These are phyloP conservation scores for Drosophila flavopinicola DNA, from an alignment of 2,888 invertebrate genomes.

Conservation along the genomic window DNA sequence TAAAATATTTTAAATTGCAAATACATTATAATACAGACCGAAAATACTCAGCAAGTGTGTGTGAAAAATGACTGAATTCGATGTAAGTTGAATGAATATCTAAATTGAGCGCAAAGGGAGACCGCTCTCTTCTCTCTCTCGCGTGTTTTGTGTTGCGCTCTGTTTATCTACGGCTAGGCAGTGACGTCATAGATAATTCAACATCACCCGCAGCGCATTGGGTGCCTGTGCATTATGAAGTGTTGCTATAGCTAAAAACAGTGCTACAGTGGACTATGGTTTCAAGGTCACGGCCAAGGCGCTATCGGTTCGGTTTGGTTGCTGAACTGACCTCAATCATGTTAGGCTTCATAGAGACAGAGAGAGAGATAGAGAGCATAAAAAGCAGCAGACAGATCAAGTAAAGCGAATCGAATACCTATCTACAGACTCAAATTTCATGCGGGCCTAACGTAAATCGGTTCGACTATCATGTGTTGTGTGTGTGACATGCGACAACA, in stretches of 20 bases:
- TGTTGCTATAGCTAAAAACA: background rate
- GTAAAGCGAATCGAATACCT: background rate
- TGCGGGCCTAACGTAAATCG: background rate
- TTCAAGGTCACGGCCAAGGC: slow-evolving; percentile 44
- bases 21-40: slow-evolving; percentile 25
- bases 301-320: slow-evolving; percentile 1
- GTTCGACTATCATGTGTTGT: background rate
- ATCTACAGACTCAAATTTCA: slow-evolving; percentile 1
- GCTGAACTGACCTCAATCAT: slow-evolving; percentile 36
- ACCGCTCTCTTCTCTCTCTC: slow-evolving; percentile 2
- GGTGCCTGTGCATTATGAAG: slow-evolving; percentile 10
- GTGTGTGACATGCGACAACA: background rate
- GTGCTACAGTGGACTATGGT: slow-evolving; percentile 17
- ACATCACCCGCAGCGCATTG: slow-evolving; percentile 2
- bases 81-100: slow-evolving; percentile 61
- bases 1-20: slow-evolving; percentile 50
- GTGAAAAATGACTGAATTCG: slow-evolving; percentile 66
- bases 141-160: slow-evolving; percentile 24
- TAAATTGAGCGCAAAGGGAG: background rate
- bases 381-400: slow-evolving; percentile 12
- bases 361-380: too few species aligned
- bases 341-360: slow-evolving; percentile 22
- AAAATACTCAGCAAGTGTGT: slow-evolving; percentile 29
- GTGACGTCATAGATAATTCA: slow-evolving; percentile 60
- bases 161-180: slow-evolving; percentile 37